phyloP scores from a whole-genome alignment of 2,888 invertebrate genomes.

The Hirudinaria manillensis region DNA sequence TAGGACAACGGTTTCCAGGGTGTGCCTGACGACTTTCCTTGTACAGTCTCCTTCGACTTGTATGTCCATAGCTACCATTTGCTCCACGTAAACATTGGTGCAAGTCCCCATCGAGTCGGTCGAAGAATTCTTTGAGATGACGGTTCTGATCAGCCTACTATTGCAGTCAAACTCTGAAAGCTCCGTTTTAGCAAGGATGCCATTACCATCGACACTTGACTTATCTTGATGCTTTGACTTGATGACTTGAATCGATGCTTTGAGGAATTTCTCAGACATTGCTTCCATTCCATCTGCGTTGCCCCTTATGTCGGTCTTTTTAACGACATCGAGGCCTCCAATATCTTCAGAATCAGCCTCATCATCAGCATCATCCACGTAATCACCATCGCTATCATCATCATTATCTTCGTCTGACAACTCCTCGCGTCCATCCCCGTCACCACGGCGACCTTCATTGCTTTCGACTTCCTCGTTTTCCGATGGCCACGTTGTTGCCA shows the following conservation, averaged over 20 bases:
- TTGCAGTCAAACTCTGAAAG: too few species aligned
- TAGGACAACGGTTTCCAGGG: not conserved
- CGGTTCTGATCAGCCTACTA: too few species aligned
- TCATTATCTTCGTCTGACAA: not conserved
- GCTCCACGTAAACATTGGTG: too few species aligned
- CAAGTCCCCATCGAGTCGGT: too few species aligned
- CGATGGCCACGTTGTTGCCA: slow-evolving; percentile 13
- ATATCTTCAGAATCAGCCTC: not conserved
- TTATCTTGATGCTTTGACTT: too few species aligned
- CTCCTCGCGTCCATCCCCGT: not conserved
- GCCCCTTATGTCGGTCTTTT: too few species aligned
- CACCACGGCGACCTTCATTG: not conserved
- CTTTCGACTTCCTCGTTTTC: not conserved
- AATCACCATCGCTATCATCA: not conserved
- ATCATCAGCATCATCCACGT: not conserved
- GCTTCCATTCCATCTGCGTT: not conserved
- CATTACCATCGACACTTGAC: not conserved
- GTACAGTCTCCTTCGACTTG: too few species aligned
- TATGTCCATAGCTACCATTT: too few species aligned
- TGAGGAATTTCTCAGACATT: not conserved
- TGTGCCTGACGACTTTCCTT: not conserved
- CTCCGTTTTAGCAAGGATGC: not conserved
- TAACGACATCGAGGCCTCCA: not conserved
- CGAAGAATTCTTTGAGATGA: too few species aligned
- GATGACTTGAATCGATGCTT: not conserved